Base-by-base conservation (phyloP, 2,113 vertebrate species). In the Axis porcinus region DNA sequence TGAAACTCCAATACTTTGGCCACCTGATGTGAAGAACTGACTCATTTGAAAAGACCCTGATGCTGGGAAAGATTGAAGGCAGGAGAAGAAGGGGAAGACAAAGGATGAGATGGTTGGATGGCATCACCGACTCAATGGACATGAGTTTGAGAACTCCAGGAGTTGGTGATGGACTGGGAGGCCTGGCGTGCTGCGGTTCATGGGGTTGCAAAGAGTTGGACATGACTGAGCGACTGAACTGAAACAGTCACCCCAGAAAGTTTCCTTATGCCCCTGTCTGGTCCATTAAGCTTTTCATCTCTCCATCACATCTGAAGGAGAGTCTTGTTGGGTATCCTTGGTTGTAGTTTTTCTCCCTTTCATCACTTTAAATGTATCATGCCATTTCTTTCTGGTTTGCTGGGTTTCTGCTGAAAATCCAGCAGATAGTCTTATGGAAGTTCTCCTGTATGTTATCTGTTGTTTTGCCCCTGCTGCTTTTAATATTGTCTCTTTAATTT, bases 381-480 rank as follows among this genome's bases (percentile, higher is more conserved):
- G 33, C 12, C 33, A 36, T 21, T 55, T 23, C 19, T 33, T 83
- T 83, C 81, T 83, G 81, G 21, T 13, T 21, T 55, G n/a, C n/a
- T 27, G 52, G 25, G 14, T 25, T 83, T 55, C 79, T 36, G 52
- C 6, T 83, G 52, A 27, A 83, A 83, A 9, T 27, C 25, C 81
- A 36, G 19, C 19, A 0, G 47, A 54, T 0, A 4, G 79, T 33
- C 47, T n/a, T 14, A 13, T 1, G 30, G 79, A 33, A 13, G 47
- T 14, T n/a, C 30, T 23, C 33, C 52, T 36, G 21, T 27, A 8
- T 36, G 52, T 27, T 2, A 9, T 1, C 27, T 23, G 52, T 15
- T 36, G 52, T 13, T 40, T 83, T 83, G 50, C 81, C 50, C 50
- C 40, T 36, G 50, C 81, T 36, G 21, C 21, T 54, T 54, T 36